A percentile compares a stretch with the other conserved stretches of the same genome.
These are phyloP conservation scores for Gymnoscopelus braueri DNA, from an alignment of 2,797 vertebrate species.

Conservation along the genomic window DNA sequence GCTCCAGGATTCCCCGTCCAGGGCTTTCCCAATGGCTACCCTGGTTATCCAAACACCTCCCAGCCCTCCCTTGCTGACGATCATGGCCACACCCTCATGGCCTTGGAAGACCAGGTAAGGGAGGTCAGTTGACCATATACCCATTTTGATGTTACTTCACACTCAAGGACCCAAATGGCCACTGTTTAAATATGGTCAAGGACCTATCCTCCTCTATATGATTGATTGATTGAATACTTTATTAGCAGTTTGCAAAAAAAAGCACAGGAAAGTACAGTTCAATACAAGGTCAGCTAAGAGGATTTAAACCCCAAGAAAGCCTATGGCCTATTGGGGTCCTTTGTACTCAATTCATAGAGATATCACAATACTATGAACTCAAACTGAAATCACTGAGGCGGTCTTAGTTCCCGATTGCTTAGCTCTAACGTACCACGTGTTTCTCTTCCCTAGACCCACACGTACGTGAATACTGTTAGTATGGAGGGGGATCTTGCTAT, in stretches of 20 bases:
- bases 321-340: too few species aligned
- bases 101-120: conserved; percentile 92
- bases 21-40: conserved; percentile 94
- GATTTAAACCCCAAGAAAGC: too few species aligned
- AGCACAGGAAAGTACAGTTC: too few species aligned
- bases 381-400: neutral
- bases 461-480: conserved; percentile 94
- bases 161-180: too few species aligned
- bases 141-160: neutral
- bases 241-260: too few species aligned
- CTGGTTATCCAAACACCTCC: conserved; percentile 87
- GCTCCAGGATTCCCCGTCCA: conserved; percentile 90
- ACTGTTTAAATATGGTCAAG: too few species aligned
- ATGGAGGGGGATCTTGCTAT: conserved; percentile 90
- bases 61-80: conserved; percentile 92
- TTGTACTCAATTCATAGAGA: too few species aligned
- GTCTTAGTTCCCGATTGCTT: neutral
- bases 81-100: conserved; percentile 90
- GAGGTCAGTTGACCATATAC: neutral
- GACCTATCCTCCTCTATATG: neutral
- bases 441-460: conserved; percentile 87
- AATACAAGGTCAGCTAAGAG: too few species aligned
- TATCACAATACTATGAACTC: neutral
- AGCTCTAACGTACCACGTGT: neutral
- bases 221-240: too few species aligned